Conservation (phyloP, 1,140 invertebrate genomes). For the Eumeta japonica region DNA sequence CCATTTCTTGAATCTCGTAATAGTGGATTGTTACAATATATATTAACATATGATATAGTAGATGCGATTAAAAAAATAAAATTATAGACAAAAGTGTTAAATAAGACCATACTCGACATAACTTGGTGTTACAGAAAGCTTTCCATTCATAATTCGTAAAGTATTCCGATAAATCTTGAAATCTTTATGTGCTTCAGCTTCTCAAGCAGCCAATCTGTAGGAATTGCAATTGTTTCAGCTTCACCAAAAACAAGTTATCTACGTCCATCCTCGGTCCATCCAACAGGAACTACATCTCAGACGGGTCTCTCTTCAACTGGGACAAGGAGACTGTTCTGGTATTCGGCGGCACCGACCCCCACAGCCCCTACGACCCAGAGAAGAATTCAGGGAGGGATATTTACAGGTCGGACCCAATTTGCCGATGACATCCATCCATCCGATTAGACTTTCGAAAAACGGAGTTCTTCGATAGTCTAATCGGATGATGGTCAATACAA, state of each 20-base stretch:
- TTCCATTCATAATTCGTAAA: slow-evolving; percentile 28
- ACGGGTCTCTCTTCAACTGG: slow-evolving; percentile 56
- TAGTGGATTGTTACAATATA: no score
- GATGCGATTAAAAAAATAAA: no score
- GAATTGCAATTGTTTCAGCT: slow-evolving; percentile 5
- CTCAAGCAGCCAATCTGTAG: background rate
- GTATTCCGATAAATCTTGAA: background rate
- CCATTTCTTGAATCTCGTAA: no score
- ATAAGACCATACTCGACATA: no score
- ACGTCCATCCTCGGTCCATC: slow-evolving; percentile 40
- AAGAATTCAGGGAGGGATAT: slow-evolving; percentile 61
- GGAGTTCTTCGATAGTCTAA: no score
- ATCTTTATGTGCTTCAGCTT: background rate
- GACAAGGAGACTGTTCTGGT: slow-evolving; percentile 60
- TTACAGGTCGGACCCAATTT: slow-evolving; percentile 24
- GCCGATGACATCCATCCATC: no score
- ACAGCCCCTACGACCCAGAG: slow-evolving; percentile 46
- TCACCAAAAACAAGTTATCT: slow-evolving; percentile 42
- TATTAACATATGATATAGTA: background rate
- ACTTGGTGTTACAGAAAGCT: slow-evolving; percentile 1
- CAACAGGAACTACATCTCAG: slow-evolving; percentile 42
- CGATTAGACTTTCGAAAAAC: no score
- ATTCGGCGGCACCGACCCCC: slow-evolving; percentile 63
- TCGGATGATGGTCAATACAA: background rate
- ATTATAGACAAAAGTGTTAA: no score